phyloP scores from a whole-genome alignment of 2,797 vertebrate species.

The Cottoperca gobio region DNA sequence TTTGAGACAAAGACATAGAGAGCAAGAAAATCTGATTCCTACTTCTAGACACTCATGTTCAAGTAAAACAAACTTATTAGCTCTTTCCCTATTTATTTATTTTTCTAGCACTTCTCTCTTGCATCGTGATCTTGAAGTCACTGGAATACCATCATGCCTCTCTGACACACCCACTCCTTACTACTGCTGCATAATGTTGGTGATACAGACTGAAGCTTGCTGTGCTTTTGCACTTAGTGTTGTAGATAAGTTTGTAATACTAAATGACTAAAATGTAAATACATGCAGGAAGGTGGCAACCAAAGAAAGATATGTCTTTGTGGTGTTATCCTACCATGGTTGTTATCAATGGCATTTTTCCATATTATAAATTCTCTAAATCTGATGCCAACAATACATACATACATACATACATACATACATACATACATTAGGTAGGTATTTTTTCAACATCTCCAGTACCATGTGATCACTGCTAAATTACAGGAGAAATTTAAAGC shows the following conservation, averaged over 20 bases:
- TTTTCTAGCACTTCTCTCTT: slow-evolving; percentile 14
- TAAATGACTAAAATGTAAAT: slow-evolving; percentile 34
- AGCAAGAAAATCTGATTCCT: not conserved
- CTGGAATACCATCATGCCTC: slow-evolving; percentile 17
- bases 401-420: too few relatives aligned
- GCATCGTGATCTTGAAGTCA: slow-evolving; percentile 27
- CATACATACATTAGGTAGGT: not conserved
- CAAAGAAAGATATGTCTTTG: not conserved
- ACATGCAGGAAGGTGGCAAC: not conserved
- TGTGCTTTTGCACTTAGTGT: not conserved
- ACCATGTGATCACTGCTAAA: not conserved
- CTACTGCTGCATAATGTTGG: slow-evolving; percentile 29
- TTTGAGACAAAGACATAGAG: not conserved
- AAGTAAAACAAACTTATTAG: not conserved
- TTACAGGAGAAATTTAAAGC: not conserved
- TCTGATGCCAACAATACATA: not conserved
- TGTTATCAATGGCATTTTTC: not conserved
- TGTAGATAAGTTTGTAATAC: slow-evolving; percentile 4
- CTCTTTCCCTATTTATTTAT: not conserved
- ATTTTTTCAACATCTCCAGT: not conserved
- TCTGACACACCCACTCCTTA: slow-evolving; percentile 45
- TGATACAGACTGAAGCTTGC: slow-evolving; percentile 5
- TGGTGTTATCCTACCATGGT: not conserved
- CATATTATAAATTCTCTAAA: not conserved
- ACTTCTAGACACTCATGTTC: not conserved